Evolutionary conservation across 2,888 invertebrate genomes (phyloP), one percentile per base, ranked within the genome.

Genomic region (Halocaridina rubra): DNA sequence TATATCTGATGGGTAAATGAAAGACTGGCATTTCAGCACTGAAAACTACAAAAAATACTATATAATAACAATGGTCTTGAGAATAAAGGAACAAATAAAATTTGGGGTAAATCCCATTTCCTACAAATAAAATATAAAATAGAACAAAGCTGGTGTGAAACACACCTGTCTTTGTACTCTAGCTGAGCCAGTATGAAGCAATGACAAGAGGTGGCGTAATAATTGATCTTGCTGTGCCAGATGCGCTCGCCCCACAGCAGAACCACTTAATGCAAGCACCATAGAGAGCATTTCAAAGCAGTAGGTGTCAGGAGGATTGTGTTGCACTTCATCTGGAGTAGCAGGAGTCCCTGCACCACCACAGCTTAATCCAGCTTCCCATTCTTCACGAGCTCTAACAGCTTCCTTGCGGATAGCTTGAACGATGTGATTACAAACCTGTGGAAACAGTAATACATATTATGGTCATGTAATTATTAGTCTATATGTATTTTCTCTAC

Each of bases 251-350:
- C 98, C 98, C 0, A 98, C 97, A 0, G 95, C 93, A 89, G 97
- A 98, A 2, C 98, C 98, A 88, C 97, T 98, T 61, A 98, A 91
- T 0, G 98, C 98, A 89, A 98, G 91, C 74, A 97, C 98, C 95
- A 98, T 95, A 3, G 97, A 97, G 27, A 98, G 92, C 96, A 98
- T 97, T 92, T 98, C 98, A 90, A 98, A 98, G 92, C 98, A 98
- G 91, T 98, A 98, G n/a, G 97, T 97, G 91, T 98, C 98, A 1
- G 93, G 88, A 19, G 86, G 81, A 19, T 81, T 81, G 61, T 88
- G 85, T 8, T 84, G 75, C 3, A 75, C 82, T 22, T 86, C 88
- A 7, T 87, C 85, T 10, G 86, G 86, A 10, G 78, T 81, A 7
- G 74, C 78, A 13, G 81, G 81, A 16, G 86, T 84, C 16, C 81